Conservation (phyloP, 1,140 invertebrate species). For the Thaumetopoea pityocampa region DNA sequence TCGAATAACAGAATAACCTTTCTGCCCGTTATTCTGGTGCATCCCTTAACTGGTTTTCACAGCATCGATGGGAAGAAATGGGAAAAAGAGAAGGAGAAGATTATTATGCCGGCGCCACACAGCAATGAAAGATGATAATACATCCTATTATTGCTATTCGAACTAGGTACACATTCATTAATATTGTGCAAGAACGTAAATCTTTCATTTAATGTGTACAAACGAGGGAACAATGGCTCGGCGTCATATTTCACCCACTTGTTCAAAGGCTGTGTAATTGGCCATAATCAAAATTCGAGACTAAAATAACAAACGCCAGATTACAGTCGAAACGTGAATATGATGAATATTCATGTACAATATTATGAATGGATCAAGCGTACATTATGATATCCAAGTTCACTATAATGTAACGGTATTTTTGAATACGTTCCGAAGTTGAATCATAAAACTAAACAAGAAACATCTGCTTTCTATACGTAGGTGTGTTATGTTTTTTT, state of each 20-base stretch:
- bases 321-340: conserved; percentile 18
- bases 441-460: conserved; percentile 15
- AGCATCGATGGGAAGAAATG: too few species aligned
- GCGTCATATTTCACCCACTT: conserved; percentile 37
- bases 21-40: too few species aligned
- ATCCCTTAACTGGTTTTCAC: too few species aligned
- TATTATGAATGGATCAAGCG: conserved; percentile 26
- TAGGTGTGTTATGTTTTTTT: conserved; percentile 10
- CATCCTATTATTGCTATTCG: too few species aligned
- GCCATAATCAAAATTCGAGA: conserved; percentile 25
- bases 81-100: too few species aligned
- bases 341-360: conserved; percentile 31
- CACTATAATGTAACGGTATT: conserved; percentile 15
- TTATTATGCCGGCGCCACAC: too few species aligned
- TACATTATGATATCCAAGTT: conserved; percentile 17
- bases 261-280: conserved; percentile 46
- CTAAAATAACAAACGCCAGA: conserved; percentile 26
- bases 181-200: not conserved
- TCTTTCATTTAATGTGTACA: conserved; percentile 7
- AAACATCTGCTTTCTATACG: conserved; percentile 18
- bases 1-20: too few species aligned
- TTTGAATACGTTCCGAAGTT: conserved; percentile 12
- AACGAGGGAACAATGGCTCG: conserved; percentile 21
- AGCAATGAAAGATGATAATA: too few species aligned
- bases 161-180: conserved; percentile 3